Base-by-base conservation (phyloP, 2,888 invertebrate genomes). In the Nemoura dubitans region DNA sequence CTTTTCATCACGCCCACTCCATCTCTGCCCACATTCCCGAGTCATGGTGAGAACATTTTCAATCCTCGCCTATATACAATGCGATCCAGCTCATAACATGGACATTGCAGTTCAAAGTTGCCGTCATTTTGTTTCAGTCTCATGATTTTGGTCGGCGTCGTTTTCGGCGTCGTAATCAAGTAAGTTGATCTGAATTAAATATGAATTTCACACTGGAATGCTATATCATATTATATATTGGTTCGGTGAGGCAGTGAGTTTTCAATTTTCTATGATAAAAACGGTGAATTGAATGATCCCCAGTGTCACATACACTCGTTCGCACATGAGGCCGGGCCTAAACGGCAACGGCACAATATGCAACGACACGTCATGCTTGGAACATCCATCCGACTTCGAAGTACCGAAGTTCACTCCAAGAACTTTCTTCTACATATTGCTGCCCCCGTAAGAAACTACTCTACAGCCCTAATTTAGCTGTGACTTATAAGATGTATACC, bases 371-470 rank as follows among this genome's bases (percentile, higher is more conserved):
- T 21, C 59, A 21, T n/a, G n/a, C n/a, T n/a, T n/a, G n/a, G n/a
- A n/a, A n/a, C n/a, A n/a, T n/a, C n/a, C n/a, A n/a, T 3, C 21
- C 21, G 59, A 59, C 59, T 87, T 88, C 84, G 85, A 83, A 7
- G 77, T 89, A n/a, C 89, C 89, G 7, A 87, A 87, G 14, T 89
- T 89, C 85, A 88, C 89, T 0, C 88, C 89, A 29, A 43, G 86
- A 26, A 87, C 89, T 10, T 89, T 89, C 86, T 89, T 89, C 86
- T 85, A 89, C 29, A 78, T 89, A 21, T 87, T 89, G 14, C 87
- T 89, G n/a, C 89, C 89, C 7, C 89, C 89, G 89, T 89, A 87
- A 86, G 89, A 88, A 87, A n/a, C n/a, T n/a, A n/a, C n/a, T n/a
- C n/a, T n/a, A n/a, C n/a, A n/a, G n/a, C n/a, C n/a, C n/a, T n/a